A percentile compares a stretch with the other conserved stretches of the same genome.
Conservation (phyloP, 1,140 invertebrate species). For the Nylanderia fulva region DNA sequence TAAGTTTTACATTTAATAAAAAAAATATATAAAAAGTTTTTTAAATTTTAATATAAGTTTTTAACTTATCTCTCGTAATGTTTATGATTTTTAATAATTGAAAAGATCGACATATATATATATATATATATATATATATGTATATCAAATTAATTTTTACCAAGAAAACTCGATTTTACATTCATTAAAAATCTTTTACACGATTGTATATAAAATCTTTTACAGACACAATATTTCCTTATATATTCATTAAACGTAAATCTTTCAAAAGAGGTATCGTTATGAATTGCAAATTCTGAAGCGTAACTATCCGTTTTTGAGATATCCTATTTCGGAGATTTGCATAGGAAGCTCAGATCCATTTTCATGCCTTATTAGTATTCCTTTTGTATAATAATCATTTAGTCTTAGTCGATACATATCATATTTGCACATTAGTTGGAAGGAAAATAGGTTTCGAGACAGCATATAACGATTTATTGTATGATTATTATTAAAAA, state of each 20-base stretch:
- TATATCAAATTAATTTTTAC: not conserved
- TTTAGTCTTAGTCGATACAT: conserved; percentile 22
- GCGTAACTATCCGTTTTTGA: not conserved
- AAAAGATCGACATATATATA: no score
- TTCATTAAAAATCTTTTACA: not conserved
- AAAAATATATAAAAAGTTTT: no score
- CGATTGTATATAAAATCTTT: not conserved
- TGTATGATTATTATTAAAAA: conserved; percentile 5
- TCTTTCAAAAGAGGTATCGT: not conserved
- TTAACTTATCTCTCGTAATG: no score
- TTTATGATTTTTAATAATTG: no score
- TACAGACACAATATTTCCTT: not conserved
- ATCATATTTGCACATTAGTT: conserved; percentile 4
- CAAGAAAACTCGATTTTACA: not conserved
- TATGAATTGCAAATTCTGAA: not conserved
- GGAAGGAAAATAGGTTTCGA: not conserved
- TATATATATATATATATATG: no score
- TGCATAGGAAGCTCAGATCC: not conserved
- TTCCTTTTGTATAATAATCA: conserved; percentile 5
- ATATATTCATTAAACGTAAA: not conserved
- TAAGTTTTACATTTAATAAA: no score
- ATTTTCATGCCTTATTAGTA: not conserved
- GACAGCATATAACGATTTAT: not conserved
- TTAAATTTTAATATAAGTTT: no score
- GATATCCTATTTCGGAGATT: conserved; percentile 27